A percentile compares a stretch with the other conserved stretches of the same genome.
Evolutionary conservation across 1,140 invertebrate species (phyloP).

Genomic region (Pararge aegeria): DNA sequence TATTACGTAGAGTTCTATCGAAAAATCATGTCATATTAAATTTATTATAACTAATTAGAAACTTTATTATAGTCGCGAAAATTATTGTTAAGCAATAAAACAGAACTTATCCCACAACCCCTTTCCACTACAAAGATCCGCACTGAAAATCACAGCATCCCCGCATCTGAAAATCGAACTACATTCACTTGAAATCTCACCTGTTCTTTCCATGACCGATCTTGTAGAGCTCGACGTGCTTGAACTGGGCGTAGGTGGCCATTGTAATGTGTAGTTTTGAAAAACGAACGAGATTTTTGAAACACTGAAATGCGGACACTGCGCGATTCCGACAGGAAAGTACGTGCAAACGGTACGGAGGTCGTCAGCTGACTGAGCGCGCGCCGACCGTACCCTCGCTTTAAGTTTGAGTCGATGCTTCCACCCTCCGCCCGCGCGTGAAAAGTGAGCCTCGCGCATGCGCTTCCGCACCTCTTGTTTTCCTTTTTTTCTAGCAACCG

Average conservation of each 20-base stretch:
- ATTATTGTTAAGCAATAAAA: background rate
- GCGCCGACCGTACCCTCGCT: constrained; percentile 66
- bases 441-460: constrained; percentile 62
- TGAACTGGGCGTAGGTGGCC: constrained; percentile 85
- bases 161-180: constrained; percentile 24
- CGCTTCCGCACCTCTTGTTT: constrained; percentile 57
- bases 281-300: constrained; percentile 46
- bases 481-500: constrained; percentile 45
- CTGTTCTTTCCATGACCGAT: constrained; percentile 86
- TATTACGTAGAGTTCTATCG: too few species aligned
- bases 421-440: constrained; percentile 70
- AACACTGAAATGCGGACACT: constrained; percentile 56
- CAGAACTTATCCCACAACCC: constrained; percentile 1
- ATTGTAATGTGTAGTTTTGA: constrained; percentile 65
- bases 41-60: too few species aligned
- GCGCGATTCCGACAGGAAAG: constrained; percentile 44
- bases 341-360: constrained; percentile 45
- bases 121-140: constrained; percentile 18
- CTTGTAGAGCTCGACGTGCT: constrained; percentile 86
- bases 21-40: too few species aligned
- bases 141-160: constrained; percentile 32
- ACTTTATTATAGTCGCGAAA: too few species aligned
- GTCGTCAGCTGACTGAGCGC: constrained; percentile 74
- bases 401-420: constrained; percentile 61
- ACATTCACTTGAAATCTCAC: constrained; percentile 50